Percentiles rank a stretch among this genome's conserved stretches.
These are phyloP conservation scores for Zeus faber DNA, from an alignment of 2,113 vertebrate genomes.

Conservation along the genomic window DNA sequence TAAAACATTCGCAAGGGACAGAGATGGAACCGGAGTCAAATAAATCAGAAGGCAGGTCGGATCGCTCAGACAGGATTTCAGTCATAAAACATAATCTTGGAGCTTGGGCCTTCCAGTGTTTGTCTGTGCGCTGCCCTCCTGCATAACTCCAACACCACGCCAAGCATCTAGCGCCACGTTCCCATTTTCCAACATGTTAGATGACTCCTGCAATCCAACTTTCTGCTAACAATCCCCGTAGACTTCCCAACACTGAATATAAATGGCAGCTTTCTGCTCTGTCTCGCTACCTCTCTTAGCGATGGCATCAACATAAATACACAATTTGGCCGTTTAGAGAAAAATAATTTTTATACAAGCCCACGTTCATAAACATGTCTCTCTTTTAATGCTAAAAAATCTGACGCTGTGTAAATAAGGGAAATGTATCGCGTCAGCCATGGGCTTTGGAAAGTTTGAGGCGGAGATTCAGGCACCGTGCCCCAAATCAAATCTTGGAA, in stretches of 20 bases:
- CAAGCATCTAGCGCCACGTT: conserved; percentile 20
- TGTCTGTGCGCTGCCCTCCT: conserved; percentile 14
- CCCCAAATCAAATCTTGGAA: conserved; percentile 18
- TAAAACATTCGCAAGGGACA: conserved; percentile 24
- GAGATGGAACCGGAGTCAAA: background rate
- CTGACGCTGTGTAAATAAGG: conserved; percentile 16
- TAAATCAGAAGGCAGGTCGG: conserved; percentile 20
- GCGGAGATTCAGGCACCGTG: conserved; percentile 3
- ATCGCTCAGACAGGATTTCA: conserved; percentile 20
- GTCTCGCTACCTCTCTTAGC: conserved; percentile 8
- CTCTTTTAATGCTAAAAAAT: conserved; percentile 6
- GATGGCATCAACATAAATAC: conserved; percentile 25
- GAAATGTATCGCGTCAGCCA: conserved; percentile 2
- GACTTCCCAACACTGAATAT: conserved; percentile 17
- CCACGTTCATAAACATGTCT: too few species aligned
- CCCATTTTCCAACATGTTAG: conserved; percentile 39
- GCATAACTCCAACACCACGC: conserved; percentile 2
- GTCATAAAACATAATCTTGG: conserved; percentile 24
- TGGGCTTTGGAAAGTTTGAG: conserved; percentile 34
- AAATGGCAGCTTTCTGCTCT: conserved; percentile 27
- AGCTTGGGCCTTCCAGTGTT: conserved; percentile 8
- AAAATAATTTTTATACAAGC: too few species aligned
- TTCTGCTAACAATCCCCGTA: conserved; percentile 25
- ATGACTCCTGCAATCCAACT: conserved; percentile 14
- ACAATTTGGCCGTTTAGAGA: too few species aligned